These are phyloP conservation scores for Oedothorax gibbosus DNA, from an alignment of 1,140 invertebrate species.

Conservation along the genomic window DNA sequence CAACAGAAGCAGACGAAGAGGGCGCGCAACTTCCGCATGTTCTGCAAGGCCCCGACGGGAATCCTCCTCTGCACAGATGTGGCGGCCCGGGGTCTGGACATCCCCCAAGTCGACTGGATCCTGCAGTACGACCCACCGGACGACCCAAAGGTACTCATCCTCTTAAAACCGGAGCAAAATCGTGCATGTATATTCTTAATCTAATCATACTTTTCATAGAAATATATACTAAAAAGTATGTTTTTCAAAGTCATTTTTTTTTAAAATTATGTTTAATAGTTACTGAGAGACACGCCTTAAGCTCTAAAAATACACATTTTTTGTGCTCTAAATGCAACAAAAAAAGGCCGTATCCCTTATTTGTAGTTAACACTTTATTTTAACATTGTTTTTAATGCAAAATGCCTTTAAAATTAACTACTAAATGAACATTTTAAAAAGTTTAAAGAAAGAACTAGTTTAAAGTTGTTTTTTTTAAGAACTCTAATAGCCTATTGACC, in stretches of 20 bases:
- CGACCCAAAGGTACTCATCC: slow-evolving; percentile 86
- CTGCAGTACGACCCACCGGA: slow-evolving; percentile 99
- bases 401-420: no score
- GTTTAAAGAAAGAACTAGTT: no score
- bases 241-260: no score
- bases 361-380: no score
- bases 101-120: slow-evolving; percentile 98
- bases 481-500: no score
- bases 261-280: no score
- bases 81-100: slow-evolving; percentile 96
- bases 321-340: no score
- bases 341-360: no score
- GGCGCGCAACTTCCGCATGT: slow-evolving; percentile 97
- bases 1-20: slow-evolving; percentile 98
- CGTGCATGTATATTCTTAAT: background rate
- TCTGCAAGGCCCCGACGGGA: slow-evolving; percentile 93
- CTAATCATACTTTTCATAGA: background rate
- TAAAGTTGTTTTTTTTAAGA: no score
- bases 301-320: no score
- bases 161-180: background rate
- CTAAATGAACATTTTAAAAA: no score
- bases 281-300: no score
- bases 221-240: background rate
- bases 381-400: background rate
- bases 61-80: slow-evolving; percentile 98